These are phyloP conservation scores for Machimus atricapillus DNA, from an alignment of 2,888 invertebrate genomes.

Conservation along the genomic window DNA sequence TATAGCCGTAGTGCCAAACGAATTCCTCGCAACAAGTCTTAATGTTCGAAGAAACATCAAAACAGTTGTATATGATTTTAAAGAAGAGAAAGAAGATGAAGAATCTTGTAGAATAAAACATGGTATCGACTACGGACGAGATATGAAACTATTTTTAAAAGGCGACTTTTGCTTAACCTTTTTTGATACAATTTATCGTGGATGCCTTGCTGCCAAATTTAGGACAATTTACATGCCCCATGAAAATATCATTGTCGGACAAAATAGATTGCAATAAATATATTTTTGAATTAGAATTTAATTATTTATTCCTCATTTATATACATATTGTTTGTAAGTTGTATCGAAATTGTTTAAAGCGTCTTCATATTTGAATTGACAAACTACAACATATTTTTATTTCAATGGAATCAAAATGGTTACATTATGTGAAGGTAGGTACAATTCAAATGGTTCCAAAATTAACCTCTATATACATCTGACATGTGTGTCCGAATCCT, in stretches of 20 bases:
- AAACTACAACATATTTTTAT: too few relatives aligned
- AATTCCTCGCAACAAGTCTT: conserved; percentile 35
- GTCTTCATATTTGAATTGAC: too few relatives aligned
- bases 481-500: too few relatives aligned
- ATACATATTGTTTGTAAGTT: too few relatives aligned
- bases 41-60: conserved; percentile 52
- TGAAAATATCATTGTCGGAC: background rate
- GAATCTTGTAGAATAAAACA: conserved; percentile 53
- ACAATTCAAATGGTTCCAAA: too few relatives aligned
- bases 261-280: background rate
- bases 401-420: too few relatives aligned
- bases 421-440: too few relatives aligned
- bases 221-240: conserved; percentile 55
- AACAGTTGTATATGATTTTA: conserved; percentile 44
- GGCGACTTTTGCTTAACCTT: conserved; percentile 56
- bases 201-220: conserved; percentile 49
- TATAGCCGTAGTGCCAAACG: conserved; percentile 50
- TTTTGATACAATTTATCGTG: conserved; percentile 23
- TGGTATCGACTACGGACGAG: conserved; percentile 55
- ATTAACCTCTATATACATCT: too few relatives aligned
- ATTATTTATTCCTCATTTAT: background rate
- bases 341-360: too few relatives aligned
- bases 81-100: background rate
- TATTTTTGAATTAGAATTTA: background rate
- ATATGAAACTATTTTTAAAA: conserved; percentile 49